Base-by-base conservation (phyloP, 1,140 invertebrate species). In the Artemia franciscana region DNA sequence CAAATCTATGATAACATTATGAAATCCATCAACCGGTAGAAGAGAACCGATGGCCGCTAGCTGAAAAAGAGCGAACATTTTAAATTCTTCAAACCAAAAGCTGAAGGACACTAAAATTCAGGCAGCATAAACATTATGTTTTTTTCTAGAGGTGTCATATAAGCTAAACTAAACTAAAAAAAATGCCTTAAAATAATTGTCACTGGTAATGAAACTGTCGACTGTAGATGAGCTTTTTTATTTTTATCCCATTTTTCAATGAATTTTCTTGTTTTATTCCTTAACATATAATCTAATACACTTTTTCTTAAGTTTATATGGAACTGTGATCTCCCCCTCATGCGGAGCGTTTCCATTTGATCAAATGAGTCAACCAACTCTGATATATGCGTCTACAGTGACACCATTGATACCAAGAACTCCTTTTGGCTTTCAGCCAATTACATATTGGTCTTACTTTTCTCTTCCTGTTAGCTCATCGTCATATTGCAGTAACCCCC, bases 401-500 rank as follows among this genome's bases (percentile, higher is more conserved):
- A 62, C 79, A 65, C 77, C 77, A 25, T 78, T 79, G 15, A 75
- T 78, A 4, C 73, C 78, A 65, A 68, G 74, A 4, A 77, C 77
- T 24, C 68, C 68, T 73, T 77, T 58, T 65, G 63, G 63, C 21
- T 70, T 68, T 58, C 69, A 67, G 23, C 81, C 81, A 5, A 79
- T 85, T 12, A 81, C 87, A 66, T 89, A 87, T 74, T 91, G 88
- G 88, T 84, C 84, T 0, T 92, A 92, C 75, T 88, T 88, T 12
- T 91, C 87, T 66, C 88, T 88, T 28, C 89, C 89, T 0, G 86
- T 92, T 1, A 91, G 88, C 28, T 88, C 88, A 5, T 89, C 85
- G 1, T 84, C 84, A 67, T 88, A 88, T 72, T 88, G 84, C 71
- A 78, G 78, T 65, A 76, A 75, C 68, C 76, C 80, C 68, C 74